phyloP scores from a whole-genome alignment of 1,140 invertebrate genomes.

The Apolygus lucorum region DNA sequence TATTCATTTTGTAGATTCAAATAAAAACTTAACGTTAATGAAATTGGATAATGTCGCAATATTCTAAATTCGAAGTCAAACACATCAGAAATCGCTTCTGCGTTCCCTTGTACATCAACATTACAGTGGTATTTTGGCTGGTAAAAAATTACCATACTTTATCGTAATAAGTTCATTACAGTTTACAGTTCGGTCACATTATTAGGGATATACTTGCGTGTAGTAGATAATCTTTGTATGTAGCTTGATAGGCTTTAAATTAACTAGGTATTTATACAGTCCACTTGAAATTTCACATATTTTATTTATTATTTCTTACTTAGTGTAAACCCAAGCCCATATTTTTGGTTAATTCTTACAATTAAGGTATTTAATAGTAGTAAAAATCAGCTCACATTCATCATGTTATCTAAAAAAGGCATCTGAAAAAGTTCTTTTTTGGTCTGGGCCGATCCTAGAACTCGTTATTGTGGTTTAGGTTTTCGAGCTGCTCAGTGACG shows the following conservation, averaged over 20 bases:
- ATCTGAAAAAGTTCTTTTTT: constrained; percentile 15
- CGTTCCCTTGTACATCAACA: neutral
- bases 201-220: too few relatives aligned
- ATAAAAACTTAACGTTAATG: too few relatives aligned
- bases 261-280: neutral
- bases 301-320: constrained; percentile 4
- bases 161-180: constrained; percentile 32
- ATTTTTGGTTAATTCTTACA: neutral
- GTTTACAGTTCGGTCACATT: constrained; percentile 27
- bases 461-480: constrained; percentile 27
- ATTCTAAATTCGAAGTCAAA: constrained; percentile 19
- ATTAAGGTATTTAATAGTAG: neutral
- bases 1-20: constrained; percentile 18
- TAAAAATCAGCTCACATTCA: constrained; percentile 10
- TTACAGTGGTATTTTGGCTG: constrained; percentile 14
- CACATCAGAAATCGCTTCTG: neutral
- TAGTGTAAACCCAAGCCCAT: constrained; percentile 27
- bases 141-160: constrained; percentile 33
- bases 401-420: constrained; percentile 1
- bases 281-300: neutral
- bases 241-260: neutral
- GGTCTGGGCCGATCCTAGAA: constrained; percentile 26
- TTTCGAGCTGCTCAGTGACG: constrained; percentile 20
- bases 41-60: constrained; percentile 15
- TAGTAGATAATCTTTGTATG: neutral